phyloP scores from a whole-genome alignment of 2,888 invertebrate genomes.

The Melikaiella ostensackeni region DNA sequence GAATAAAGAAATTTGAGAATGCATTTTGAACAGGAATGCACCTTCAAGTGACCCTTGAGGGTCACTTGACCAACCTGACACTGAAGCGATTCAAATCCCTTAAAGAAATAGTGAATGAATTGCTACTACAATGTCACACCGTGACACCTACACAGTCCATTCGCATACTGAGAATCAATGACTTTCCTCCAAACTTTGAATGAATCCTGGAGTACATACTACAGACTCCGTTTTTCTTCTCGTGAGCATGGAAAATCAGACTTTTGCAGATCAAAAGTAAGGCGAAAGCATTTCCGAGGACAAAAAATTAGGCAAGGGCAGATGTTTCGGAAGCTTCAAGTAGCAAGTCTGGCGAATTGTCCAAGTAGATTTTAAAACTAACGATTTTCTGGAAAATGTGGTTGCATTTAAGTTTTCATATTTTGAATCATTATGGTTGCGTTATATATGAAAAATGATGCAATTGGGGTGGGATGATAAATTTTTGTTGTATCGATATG shows the following conservation, averaged over 20 bases:
- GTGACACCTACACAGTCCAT: conserved; percentile 54
- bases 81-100: conserved; percentile 67
- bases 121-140: conserved; percentile 69
- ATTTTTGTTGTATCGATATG: neutral
- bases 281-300: conserved; percentile 43
- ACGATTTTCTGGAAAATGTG: conserved; percentile 4
- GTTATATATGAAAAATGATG: neutral
- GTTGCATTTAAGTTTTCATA: conserved; percentile 6
- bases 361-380: neutral
- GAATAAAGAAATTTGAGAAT: conserved; percentile 36
- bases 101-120: conserved; percentile 70
- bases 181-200: conserved; percentile 61
- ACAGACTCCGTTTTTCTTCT: conserved; percentile 50
- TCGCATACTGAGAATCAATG: conserved; percentile 63
- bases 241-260: conserved; percentile 44
- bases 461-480: neutral
- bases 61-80: conserved; percentile 58
- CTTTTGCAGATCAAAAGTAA: conserved; percentile 47
- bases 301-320: conserved; percentile 63
- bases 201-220: conserved; percentile 56
- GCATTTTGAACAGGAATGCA: conserved; percentile 46
- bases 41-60: conserved; percentile 67
- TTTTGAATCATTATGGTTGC: neutral
- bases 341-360: neutral
- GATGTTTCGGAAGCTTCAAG: conserved; percentile 50